These are phyloP conservation scores for Pogoniulus pusillus DNA, from an alignment of 2,797 vertebrate species.

Conservation along the genomic window DNA sequence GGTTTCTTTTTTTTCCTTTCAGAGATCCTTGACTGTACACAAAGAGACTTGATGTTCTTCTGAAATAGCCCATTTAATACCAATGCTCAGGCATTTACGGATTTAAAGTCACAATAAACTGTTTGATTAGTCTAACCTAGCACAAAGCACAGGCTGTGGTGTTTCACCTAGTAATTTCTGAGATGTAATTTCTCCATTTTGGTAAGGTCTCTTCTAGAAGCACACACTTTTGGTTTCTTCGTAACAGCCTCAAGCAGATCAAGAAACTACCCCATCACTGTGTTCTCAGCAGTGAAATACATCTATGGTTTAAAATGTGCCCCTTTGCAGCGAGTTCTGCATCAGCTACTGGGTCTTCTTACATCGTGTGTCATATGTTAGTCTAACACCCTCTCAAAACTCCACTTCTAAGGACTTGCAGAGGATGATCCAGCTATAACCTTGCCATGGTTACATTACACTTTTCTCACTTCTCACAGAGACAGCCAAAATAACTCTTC, in stretches of 20 bases:
- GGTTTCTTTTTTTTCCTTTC: neutral
- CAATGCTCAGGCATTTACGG: neutral
- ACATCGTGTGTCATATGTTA: neutral
- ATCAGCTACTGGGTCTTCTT: neutral
- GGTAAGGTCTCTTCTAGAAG: neutral
- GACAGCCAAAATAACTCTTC: neutral
- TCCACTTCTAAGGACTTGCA: neutral
- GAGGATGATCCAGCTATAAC: neutral
- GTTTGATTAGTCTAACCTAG: neutral
- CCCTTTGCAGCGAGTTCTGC: neutral
- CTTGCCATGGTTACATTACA: neutral
- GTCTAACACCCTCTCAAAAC: neutral
- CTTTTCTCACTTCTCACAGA: neutral
- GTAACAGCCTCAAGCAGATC: neutral
- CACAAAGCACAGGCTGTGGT: neutral
- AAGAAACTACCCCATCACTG: neutral
- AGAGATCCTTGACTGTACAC: conserved; percentile 17
- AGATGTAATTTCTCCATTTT: neutral
- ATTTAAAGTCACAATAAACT: conserved; percentile 17
- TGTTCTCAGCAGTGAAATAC: neutral
- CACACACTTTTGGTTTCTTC: neutral
- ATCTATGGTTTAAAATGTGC: neutral
- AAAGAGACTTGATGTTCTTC: neutral
- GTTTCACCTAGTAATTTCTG: neutral
- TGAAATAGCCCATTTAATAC: conserved; percentile 29